Base-by-base conservation (phyloP, 2,888 invertebrate genomes). In the Lordiphosa andalusiaca region DNA sequence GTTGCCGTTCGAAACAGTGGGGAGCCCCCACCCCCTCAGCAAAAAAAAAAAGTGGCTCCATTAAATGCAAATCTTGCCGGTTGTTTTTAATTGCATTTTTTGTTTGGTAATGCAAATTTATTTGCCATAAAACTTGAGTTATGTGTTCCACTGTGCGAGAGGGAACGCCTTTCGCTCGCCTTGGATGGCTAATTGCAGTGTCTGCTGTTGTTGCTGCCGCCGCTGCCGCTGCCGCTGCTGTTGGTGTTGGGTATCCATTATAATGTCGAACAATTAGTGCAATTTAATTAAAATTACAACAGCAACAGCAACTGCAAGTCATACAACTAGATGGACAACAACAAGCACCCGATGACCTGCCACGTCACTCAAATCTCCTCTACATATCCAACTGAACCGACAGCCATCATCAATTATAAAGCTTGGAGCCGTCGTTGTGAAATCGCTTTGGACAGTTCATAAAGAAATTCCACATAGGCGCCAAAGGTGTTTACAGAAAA, bases 241-340 rank as follows among this genome's bases (percentile, higher is more conserved):
- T 41, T 53, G 53, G 55, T 68, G 67, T 54, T 53, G 67, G 66
- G 62, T 71, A 71, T 72, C 72, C 67, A 74, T 73, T 73, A 81
- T 73, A 76, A 69, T 68, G 46, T 62, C 60, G 64, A 76, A 73
- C 73, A 77, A 77, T 77, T 77, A 83, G 77, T 80, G 81, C 84
- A 77, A 77, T 77, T 83, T 77, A 77, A 77, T 77, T 83, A 77
- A 83, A 83, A 64, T 55, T 75, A 83, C 73, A 67, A 69, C 65
- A 69, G 53, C 60, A 60, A 54, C 50, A 53, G 66, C 56, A 53
- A 16, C n/a, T n/a, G n/a, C n/a, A n/a, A 65, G 65, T 65, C 65
- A 65, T 46, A 55, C 37, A 41, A 10, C 9, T 30, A 38, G 41
- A 49, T 41, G 44, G 48, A 41, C 25, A 58, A 13, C 46, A 10